Evolutionary conservation across 2,797 vertebrate genomes (phyloP).

Genomic region (Myiothlypis coronata): DNA sequence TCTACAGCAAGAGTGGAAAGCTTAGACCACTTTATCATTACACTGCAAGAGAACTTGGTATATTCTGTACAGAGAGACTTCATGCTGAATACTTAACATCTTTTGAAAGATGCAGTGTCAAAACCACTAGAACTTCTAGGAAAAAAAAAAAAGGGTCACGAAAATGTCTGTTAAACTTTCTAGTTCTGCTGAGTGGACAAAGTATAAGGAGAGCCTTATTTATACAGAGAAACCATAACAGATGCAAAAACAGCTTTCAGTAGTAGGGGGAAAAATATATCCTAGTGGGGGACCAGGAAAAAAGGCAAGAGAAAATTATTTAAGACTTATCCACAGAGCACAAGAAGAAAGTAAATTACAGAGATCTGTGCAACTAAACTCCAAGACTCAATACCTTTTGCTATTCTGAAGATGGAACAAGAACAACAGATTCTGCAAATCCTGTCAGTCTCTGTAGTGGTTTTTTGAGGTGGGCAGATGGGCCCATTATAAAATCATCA

Average conservation of each 20-base stretch:
- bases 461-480: constrained; percentile 36
- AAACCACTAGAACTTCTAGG: neutral
- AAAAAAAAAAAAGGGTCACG: neutral
- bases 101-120: neutral
- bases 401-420: constrained; percentile 7
- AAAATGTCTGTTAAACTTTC: neutral
- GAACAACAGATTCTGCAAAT: neutral
- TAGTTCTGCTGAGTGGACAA: neutral
- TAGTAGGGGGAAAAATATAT: fast-evolving
- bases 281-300: neutral
- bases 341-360: neutral
- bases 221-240: neutral
- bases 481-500: constrained; percentile 39
- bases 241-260: neutral
- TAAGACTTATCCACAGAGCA: neutral
- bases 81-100: neutral
- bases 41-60: neutral
- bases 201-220: neutral
- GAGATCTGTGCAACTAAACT: neutral
- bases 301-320: neutral
- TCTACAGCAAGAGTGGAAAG: neutral
- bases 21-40: neutral
- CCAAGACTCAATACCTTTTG: neutral
- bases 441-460: neutral
- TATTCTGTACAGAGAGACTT: neutral